Evolutionary conservation across 2,797 vertebrate species (phyloP), one percentile per base, ranked within the genome.

Genomic region (Merluccius polli): DNA sequence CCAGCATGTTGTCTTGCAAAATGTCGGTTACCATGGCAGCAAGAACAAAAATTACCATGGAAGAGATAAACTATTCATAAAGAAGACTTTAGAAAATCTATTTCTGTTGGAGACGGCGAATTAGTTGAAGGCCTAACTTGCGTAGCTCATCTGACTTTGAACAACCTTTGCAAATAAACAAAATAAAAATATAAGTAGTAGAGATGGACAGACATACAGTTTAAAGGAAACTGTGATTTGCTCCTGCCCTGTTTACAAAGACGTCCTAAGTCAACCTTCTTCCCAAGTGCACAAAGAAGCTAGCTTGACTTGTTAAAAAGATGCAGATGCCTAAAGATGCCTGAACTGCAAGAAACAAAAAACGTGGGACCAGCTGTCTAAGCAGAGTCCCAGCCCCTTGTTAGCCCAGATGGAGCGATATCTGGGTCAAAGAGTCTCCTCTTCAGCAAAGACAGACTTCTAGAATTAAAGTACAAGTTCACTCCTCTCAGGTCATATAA

Each of bases 11-110:
- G 76, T 29, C 78, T 78, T 75, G 52, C 65, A 70, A 89, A 80
- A 82, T 76, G 79, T 77, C 0, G 32, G 87, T 88, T 81, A 84
- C 85, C 86, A 78, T 81, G 82, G 79, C 79, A 77, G 75, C 75
- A 77, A 79, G 72, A 78, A 79, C 75, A 79, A 81, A 83, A 85
- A 89, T 81, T 74, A 78, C 78, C 82, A 77, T 77, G 79, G 80
- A 77, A 63, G 2, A 24, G 70, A 24, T 35, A n/a, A 65, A 65
- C 59, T 65, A 27, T 65, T 65, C 59, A 27, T 11, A 24, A 27
- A 63, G 52, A 65, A 27, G n/a, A 24, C 7, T 59, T 59, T 7
- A 59, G 52, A 24, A 9, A 59, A 24, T 59, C 59, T 65, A 59
- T n/a, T 24, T 59, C 52, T 59, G n/a, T 11, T 24, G 52, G 59